Percentiles rank a stretch among this genome's conserved stretches.
These are phyloP conservation scores for Sibirionetta formosa DNA, from an alignment of 2,797 vertebrate genomes.

Conservation along the genomic window DNA sequence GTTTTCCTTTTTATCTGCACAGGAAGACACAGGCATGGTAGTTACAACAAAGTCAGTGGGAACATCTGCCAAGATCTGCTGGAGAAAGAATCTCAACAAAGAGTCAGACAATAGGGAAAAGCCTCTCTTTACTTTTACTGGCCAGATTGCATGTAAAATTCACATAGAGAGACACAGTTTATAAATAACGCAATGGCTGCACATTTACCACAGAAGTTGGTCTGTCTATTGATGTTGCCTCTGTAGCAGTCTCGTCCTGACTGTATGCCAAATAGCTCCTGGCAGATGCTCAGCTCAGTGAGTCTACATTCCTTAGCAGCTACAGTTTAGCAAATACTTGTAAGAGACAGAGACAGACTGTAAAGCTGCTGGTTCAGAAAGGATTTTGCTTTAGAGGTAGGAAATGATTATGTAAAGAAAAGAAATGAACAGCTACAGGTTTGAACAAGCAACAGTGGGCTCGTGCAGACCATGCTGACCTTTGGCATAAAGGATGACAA, in stretches of 20 bases:
- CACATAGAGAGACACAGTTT: not conserved
- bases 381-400: not conserved
- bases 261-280: constrained; percentile 37
- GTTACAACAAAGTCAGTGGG: not conserved
- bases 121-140: not conserved
- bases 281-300: constrained; percentile 50
- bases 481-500: not conserved
- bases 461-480: not conserved
- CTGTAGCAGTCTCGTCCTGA: constrained; percentile 13
- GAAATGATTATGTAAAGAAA: constrained; percentile 5
- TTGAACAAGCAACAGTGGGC: not conserved
- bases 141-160: constrained; percentile 6
- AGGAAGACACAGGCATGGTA: not conserved
- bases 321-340: constrained; percentile 40
- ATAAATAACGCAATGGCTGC: constrained; percentile 1
- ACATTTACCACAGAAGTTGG: constrained; percentile 19
- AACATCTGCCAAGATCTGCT: not conserved
- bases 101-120: not conserved
- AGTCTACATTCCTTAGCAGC: constrained; percentile 25
- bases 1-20: not conserved
- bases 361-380: constrained; percentile 33
- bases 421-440: not conserved
- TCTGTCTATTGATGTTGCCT: constrained; percentile 45
- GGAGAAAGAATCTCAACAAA: not conserved
- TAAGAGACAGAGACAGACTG: constrained; percentile 32